Conservation (phyloP, 2,888 invertebrate genomes). For the Eristalis pertinax region DNA sequence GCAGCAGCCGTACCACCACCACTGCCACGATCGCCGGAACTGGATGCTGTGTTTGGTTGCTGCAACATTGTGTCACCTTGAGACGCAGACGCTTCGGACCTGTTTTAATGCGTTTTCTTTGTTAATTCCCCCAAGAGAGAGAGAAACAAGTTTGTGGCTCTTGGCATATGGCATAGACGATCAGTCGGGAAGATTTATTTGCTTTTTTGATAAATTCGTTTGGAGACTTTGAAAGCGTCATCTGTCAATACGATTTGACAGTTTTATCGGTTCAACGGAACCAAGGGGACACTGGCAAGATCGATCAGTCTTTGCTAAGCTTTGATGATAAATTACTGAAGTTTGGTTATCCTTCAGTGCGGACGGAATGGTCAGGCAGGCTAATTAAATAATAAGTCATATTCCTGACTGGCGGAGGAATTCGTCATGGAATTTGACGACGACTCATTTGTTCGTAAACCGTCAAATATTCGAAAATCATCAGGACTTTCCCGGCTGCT, state of each 20-base stretch:
- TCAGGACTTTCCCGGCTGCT: too few species aligned
- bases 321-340: neutral
- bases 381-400: too few species aligned
- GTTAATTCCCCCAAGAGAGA: neutral
- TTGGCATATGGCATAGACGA: neutral
- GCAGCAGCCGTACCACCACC: neutral
- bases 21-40: conserved; percentile 28
- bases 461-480: too few species aligned
- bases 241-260: neutral
- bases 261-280: neutral
- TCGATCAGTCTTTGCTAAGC: neutral
- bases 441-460: too few species aligned
- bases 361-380: too few species aligned
- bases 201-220: neutral
- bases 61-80: conserved; percentile 41
- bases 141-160: neutral
- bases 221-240: neutral
- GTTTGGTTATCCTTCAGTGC: too few species aligned
- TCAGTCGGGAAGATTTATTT: neutral
- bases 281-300: neutral
- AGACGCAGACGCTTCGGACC: neutral
- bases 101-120: conserved; percentile 1
- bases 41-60: conserved; percentile 12
- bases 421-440: too few species aligned
- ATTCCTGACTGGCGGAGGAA: too few species aligned